Evolutionary conservation across 2,888 invertebrate genomes (phyloP).

Genomic region (Crocallis elinguaria): DNA sequence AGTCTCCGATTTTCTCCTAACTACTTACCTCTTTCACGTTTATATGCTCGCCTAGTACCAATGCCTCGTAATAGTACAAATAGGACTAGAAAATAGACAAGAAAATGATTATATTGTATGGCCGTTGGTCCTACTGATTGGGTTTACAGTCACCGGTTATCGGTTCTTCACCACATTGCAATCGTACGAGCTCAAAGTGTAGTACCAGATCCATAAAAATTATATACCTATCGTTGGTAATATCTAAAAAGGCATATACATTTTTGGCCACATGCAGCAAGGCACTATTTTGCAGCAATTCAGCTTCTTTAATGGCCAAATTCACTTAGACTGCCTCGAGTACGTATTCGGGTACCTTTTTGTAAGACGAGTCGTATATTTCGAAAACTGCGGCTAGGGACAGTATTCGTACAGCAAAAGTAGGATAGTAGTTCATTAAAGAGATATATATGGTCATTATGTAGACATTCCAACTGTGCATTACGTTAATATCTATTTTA

Average conservation of each 20-base stretch:
- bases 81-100: too few species aligned
- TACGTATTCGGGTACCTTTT: conserved; percentile 52
- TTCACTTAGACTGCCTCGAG: conserved; percentile 59
- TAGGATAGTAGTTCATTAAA: conserved; percentile 77
- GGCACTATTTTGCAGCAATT: conserved; percentile 34
- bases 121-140: too few species aligned
- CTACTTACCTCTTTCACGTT: too few species aligned
- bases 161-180: too few species aligned
- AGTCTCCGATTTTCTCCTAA: too few species aligned
- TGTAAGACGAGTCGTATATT: conserved; percentile 67
- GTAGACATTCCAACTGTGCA: conserved; percentile 63
- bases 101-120: too few species aligned
- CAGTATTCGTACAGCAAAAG: conserved; percentile 66
- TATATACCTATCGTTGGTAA: not conserved
- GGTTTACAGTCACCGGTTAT: too few species aligned
- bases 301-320: conserved; percentile 59
- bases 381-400: conserved; percentile 55
- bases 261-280: conserved; percentile 14
- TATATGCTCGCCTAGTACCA: too few species aligned
- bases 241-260: conserved; percentile 8
- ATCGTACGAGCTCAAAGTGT: not conserved
- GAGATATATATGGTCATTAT: conserved; percentile 79
- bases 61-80: too few species aligned
- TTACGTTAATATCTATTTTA: conserved; percentile 58
- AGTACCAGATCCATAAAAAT: not conserved